Base-by-base conservation (phyloP, 92 coral and sea anemone genomes). In the Siderastrea radians region DNA sequence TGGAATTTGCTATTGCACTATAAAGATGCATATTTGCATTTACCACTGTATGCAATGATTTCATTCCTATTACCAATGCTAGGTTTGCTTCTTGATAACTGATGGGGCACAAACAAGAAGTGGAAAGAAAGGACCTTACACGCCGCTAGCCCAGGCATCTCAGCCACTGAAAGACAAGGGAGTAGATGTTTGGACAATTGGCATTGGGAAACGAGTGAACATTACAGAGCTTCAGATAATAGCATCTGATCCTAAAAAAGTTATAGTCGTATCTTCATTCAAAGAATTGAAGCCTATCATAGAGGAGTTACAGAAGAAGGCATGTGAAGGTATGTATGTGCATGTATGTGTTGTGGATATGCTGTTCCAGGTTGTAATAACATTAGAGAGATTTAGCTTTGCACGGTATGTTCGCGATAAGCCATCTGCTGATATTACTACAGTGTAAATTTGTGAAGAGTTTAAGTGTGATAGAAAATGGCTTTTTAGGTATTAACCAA, bases 161-260 rank as follows among this genome's bases (percentile, higher is more conserved):
- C 73, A 93, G 72, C 96, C 98, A 1, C 72, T 95, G 52, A 93
- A 95, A 69, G 96, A 95, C 75, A 95, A 95, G 63, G 98, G 98
- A 43, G 89, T 93, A 49, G 96, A 95, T 14, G 73, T 95, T 45
- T 95, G 96, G 96, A 61, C 95, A 1, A 77, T 95, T 61, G 95
- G 96, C 3, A 85, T 95, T 13, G 96, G 98, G 49, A 84, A 75
- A 52, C 65, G 87, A 2, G 74, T 77, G 49, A 84, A 86, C 69
- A 72, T 26, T 16, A n/a, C 71, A 3, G 96, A 95, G 55, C 89
- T 95, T 10, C 67, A 72, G 38, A 75, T 79, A 60, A 86, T 95
- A 53, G 96, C 98, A 4, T 95, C 98, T 17, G 89, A 83, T 60
- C 91, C 85, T 54, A 67, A 89, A 44, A 95, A 93, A 60, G 89